Evolutionary conservation across 2,888 invertebrate species (phyloP).

Genomic region (Smittia sp.): DNA sequence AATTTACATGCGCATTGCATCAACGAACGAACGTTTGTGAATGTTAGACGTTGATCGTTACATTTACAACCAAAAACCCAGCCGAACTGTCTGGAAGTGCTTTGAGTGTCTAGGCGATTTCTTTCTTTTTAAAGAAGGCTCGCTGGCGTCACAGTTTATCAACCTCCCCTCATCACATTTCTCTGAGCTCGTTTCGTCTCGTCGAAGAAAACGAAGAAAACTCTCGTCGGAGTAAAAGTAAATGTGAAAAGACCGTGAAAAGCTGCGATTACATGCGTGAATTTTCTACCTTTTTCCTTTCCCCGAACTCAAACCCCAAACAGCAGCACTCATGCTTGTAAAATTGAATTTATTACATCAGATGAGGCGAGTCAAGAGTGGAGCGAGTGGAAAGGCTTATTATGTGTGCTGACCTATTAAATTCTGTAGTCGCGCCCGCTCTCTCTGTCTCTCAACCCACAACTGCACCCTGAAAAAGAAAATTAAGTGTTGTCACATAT

Average conservation of each 20-base stretch:
- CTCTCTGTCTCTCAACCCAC: not conserved
- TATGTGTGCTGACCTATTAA: constrained; percentile 10
- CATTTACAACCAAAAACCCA: constrained; percentile 6
- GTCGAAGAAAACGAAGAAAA: not conserved
- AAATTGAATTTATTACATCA: constrained; percentile 22
- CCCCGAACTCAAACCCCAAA: not conserved
- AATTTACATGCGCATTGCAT: constrained; percentile 36
- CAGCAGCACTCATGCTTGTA: not conserved
- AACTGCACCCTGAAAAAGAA: not conserved
- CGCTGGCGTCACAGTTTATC: constrained; percentile 35
- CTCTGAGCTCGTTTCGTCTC: not conserved
- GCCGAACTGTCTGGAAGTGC: constrained; percentile 10
- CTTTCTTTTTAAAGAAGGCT: constrained; percentile 7
- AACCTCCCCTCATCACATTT: constrained; percentile 23
- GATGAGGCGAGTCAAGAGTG: not conserved
- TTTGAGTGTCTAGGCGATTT: constrained; percentile 14
- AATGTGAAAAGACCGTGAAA: no score
- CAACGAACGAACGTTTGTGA: not conserved
- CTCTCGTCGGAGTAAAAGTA: not conserved
- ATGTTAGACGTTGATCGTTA: not conserved
- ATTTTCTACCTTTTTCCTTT: not conserved
- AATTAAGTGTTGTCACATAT: constrained; percentile 36
- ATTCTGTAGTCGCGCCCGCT: not conserved
- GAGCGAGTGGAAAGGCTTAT: not conserved
- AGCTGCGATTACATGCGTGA: not conserved